Evolutionary conservation across 2,113 vertebrate species (phyloP), one percentile per base, ranked within the genome.

Genomic region (Malaclemys terrapin): DNA sequence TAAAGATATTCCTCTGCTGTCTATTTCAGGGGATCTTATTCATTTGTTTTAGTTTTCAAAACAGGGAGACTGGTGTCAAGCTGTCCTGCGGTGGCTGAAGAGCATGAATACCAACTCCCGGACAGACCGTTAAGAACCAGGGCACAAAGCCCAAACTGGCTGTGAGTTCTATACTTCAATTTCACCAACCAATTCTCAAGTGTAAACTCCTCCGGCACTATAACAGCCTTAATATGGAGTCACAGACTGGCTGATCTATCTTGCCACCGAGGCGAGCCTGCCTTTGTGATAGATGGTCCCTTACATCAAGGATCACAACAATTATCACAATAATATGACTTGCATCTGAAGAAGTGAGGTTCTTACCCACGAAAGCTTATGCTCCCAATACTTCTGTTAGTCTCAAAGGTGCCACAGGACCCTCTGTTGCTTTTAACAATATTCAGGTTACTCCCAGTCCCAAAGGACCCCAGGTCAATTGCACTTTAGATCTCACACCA

Each of bases 21-120:
- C 57, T 35, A 13, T 25, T 65, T 31, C 57, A 84, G 31, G 24
- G 19, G 54, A 17, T 50, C 45, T 85, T 69, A 13, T 93, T 96
- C 62, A 53, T 96, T 92, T 88, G 49, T 75, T 97, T 94, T 47
- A 3, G 38, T 85, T 82, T 87, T 83, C 52, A 87, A 95, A 93
- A 65, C 52, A 92, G 53, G 86, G 62, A 62, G 47, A 75, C 72
- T 54, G 13, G 57, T 90, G 31, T 35, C 62, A 35, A 65, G 31
- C 62, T 35, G 59, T 29, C 57, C 27, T 59, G 57, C 57, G 29
- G 22, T 59, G 57, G 57, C 11, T 59, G 4, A 65, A 17, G 62
- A 65, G 14, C 16, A 4, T 16, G 12, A 35, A 35, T 35, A 65
- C 62, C 62, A 65, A 8, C 31, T 35, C 8, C 62, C 16, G 14